phyloP scores from a whole-genome alignment of 2,797 vertebrate genomes.

The Semaprochilodus insignis region DNA sequence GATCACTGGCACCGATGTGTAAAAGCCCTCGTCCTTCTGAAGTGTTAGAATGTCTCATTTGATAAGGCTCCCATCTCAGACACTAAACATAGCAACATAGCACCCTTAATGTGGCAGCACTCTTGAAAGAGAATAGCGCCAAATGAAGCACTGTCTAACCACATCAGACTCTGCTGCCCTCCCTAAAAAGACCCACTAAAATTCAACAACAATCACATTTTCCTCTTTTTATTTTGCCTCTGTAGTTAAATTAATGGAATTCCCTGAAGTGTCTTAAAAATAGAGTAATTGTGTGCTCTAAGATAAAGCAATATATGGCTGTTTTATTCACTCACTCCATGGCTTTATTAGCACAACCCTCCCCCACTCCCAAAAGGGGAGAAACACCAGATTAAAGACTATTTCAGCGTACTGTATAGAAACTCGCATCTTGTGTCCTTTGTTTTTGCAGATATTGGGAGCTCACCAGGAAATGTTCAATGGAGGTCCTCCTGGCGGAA shows the following conservation, averaged over 20 bases:
- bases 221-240: slow-evolving; percentile 7
- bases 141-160: not conserved
- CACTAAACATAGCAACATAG: slow-evolving; percentile 30
- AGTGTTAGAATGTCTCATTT: not conserved
- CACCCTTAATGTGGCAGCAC: slow-evolving; percentile 13
- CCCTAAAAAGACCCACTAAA: not conserved
- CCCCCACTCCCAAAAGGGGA: not conserved
- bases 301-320: slow-evolving; percentile 17
- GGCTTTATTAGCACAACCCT: not conserved
- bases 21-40: not conserved
- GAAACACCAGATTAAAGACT: not conserved
- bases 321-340: not conserved
- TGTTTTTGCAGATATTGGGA: not conserved
- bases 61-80: not conserved
- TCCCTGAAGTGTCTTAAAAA: slow-evolving; percentile 14
- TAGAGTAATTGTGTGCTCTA: slow-evolving; percentile 8
- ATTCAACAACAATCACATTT: slow-evolving; percentile 15
- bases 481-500: not conserved
- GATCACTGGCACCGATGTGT: slow-evolving; percentile 6
- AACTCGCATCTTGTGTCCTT: not conserved
- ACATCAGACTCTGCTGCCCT: slow-evolving; percentile 31
- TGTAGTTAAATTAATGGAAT: not conserved
- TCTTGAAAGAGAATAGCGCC: not conserved
- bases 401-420: not conserved
- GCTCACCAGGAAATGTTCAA: not conserved